These are phyloP conservation scores for Bombus sylvicola DNA, from an alignment of 1,140 invertebrate genomes.

Conservation along the genomic window DNA sequence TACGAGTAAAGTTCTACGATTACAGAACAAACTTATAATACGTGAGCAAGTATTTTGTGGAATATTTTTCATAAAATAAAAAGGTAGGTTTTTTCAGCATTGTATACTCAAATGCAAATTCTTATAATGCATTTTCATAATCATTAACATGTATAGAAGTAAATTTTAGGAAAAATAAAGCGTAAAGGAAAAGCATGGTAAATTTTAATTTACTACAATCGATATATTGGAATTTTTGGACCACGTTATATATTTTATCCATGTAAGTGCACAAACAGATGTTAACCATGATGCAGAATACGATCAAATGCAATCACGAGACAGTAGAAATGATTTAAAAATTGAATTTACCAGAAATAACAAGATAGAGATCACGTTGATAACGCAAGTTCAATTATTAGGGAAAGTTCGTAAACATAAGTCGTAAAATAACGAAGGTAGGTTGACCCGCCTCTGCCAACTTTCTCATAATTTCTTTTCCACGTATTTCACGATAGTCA, in stretches of 20 bases:
- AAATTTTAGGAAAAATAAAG: background rate
- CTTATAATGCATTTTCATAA: background rate
- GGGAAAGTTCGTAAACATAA: background rate
- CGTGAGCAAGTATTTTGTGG: background rate
- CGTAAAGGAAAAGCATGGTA: background rate
- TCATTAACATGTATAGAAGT: background rate
- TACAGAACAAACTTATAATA: no score
- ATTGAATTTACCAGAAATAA: background rate
- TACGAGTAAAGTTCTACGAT: no score
- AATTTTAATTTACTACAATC: background rate
- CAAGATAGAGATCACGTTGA: background rate
- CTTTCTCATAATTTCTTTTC: background rate
- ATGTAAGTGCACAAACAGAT: background rate
- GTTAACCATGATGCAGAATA: no score
- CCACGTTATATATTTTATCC: no score
- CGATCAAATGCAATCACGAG: background rate
- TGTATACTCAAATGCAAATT: background rate
- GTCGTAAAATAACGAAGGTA: background rate
- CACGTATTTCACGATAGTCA: background rate
- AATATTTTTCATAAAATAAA: background rate
- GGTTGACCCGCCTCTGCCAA: background rate
- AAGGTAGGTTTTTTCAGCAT: background rate
- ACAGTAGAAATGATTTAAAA: background rate
- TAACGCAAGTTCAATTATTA: background rate
- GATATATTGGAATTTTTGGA: no score